Conservation (phyloP, 2,797 vertebrate species). For the Alca torda region DNA sequence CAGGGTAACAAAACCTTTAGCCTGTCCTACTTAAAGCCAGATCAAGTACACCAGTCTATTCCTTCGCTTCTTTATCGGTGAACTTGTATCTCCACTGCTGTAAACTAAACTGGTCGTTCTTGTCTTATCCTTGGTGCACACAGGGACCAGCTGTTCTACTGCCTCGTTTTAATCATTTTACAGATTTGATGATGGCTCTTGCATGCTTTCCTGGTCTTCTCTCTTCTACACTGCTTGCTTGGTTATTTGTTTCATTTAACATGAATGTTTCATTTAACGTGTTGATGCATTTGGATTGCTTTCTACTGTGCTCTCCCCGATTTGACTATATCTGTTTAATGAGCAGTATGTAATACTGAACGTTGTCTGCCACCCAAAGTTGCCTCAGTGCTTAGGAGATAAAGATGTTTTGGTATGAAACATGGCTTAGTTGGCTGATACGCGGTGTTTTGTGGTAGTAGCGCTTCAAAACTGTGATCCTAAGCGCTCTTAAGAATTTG, state of each 20-base stretch:
- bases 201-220: neutral
- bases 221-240: neutral
- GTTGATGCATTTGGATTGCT: neutral
- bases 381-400: neutral
- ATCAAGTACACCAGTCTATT: neutral
- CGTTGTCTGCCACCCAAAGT: neutral
- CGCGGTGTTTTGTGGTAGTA: neutral
- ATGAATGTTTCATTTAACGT: neutral
- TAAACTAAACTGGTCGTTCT: neutral
- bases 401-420: neutral
- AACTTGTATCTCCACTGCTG: neutral
- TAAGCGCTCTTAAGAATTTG: neutral
- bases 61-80: neutral
- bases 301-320: neutral
- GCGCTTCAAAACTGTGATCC: neutral
- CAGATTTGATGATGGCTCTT: neutral
- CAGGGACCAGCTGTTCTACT: neutral
- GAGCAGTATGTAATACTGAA: neutral
- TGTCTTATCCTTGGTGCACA: neutral
- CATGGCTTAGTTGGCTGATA: neutral
- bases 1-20: neutral
- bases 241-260: slow-evolving; percentile 23
- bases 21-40: neutral
- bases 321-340: neutral
- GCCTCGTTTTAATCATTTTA: neutral